Base-by-base conservation (phyloP, 2,888 invertebrate species). In the Standfussiana lucernea region DNA sequence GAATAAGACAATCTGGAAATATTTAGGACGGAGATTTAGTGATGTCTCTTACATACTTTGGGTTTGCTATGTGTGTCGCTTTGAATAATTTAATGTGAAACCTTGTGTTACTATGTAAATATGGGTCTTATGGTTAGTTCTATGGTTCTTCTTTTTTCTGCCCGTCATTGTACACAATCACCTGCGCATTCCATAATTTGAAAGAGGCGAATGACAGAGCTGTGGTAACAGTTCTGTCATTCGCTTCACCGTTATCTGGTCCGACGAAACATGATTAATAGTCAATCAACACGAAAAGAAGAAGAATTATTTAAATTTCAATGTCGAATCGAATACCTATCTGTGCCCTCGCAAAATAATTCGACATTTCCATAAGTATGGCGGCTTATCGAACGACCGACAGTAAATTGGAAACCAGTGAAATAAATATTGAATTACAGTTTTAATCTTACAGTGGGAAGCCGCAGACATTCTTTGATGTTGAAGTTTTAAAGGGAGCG, bases 361-460 rank as follows among this genome's bases (percentile, higher is more conserved):
- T 53, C 35, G 2, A 8, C 24, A 78, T 79, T 79, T 71, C 56
- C 42, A 67, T 71, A 84, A 80, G 79, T 84, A 71, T 37, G n/a
- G n/a, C 64, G 32, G 62, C 61, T 71, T 78, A 79, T 83, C n/a
- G 18, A n/a, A 84, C 24, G 13, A 40, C 64, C 47, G 42, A 59
- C 72, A 59, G 65, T 65, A 80, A 80, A 80, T 72, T 82, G 66
- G 47, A 81, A 81, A 70, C 70, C 70, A 85, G 53, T 81, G 47
- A 85, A 85, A 81, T 66, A 73, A 81, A 62, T 82, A 85, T 75
- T 71, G 67, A 68, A 85, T 82, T 72, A 75, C 68, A 75, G 75
- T 82, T 81, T 85, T 85, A 71, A 82, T 64, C 28, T 82, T n/a
- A 68, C 45, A 75, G 28, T 28, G 61, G 64, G 80, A 79, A 37